Conservation (phyloP, 2,797 vertebrate species). For the Chelon auratus region DNA sequence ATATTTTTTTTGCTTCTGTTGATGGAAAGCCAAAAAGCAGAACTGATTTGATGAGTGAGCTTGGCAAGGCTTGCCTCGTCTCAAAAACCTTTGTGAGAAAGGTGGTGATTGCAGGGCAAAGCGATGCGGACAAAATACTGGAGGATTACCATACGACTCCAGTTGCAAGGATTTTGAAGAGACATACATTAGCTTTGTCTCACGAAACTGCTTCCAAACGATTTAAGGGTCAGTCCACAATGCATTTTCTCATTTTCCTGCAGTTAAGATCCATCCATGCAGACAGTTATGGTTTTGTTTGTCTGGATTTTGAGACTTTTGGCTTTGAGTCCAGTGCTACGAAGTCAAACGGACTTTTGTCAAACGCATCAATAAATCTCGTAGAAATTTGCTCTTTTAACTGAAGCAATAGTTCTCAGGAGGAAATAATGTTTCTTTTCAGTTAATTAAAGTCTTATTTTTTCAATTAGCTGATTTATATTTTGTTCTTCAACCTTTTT, state of each 20-base stretch:
- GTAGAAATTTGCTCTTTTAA: not conserved
- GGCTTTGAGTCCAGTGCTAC: not conserved
- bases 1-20: constrained; percentile 28
- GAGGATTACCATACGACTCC: constrained; percentile 43
- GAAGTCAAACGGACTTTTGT: not conserved
- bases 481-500: not conserved
- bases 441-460: not conserved
- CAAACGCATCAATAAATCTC: too few species aligned
- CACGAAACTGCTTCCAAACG: not conserved
- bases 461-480: not conserved
- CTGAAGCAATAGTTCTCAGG: not conserved
- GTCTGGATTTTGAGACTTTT: constrained; percentile 1
- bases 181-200: constrained; percentile 35
- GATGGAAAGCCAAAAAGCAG: constrained; percentile 60
- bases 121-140: constrained; percentile 51
- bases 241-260: constrained; percentile 7
- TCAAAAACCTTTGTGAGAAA: constrained; percentile 50
- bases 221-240: constrained; percentile 16
- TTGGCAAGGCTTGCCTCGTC: constrained; percentile 50
- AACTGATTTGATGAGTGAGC: constrained; percentile 60
- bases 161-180: constrained; percentile 24
- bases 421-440: not conserved
- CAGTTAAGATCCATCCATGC: not conserved
- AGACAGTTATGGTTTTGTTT: not conserved
- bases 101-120: constrained; percentile 60